These are phyloP conservation scores for Apoda limacodes DNA, from an alignment of 2,888 invertebrate species.

Conservation along the genomic window DNA sequence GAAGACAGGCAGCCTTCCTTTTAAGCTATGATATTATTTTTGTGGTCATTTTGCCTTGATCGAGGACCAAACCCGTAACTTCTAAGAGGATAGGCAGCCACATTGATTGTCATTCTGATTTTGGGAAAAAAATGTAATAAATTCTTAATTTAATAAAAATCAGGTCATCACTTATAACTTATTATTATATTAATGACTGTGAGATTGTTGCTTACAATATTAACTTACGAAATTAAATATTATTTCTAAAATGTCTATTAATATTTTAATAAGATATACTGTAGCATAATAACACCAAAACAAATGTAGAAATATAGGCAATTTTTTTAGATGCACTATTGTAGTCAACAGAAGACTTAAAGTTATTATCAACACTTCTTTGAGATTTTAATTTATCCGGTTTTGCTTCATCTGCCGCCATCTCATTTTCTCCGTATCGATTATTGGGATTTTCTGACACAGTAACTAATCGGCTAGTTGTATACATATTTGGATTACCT, in stretches of 20 bases:
- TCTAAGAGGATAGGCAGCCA: no score
- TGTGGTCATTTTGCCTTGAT: no score
- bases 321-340: conserved; percentile 28
- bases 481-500: conserved; percentile 27
- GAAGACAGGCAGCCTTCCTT: no score
- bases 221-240: conserved; percentile 6
- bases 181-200: conserved; percentile 54
- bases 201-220: conserved; percentile 37
- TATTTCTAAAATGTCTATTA: conserved; percentile 23
- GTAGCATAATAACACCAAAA: conserved; percentile 26
- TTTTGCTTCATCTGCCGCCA: conserved; percentile 56
- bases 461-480: conserved; percentile 49
- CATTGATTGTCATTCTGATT: no score
- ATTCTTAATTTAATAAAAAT: no score
- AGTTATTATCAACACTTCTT: conserved; percentile 36
- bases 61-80: no score
- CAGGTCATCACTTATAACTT: no score
- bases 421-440: conserved; percentile 33
- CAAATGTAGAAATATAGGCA: conserved; percentile 25
- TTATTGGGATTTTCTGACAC: conserved; percentile 51
- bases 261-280: conserved; percentile 31
- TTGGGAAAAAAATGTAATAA: no score
- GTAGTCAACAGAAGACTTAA: conserved; percentile 3
- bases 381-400: conserved; percentile 48
- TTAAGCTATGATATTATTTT: no score